Percentiles rank a stretch among this genome's conserved stretches.
Evolutionary conservation across 2,797 vertebrate genomes (phyloP).

Genomic region (Erpetoichthys calabaricus): DNA sequence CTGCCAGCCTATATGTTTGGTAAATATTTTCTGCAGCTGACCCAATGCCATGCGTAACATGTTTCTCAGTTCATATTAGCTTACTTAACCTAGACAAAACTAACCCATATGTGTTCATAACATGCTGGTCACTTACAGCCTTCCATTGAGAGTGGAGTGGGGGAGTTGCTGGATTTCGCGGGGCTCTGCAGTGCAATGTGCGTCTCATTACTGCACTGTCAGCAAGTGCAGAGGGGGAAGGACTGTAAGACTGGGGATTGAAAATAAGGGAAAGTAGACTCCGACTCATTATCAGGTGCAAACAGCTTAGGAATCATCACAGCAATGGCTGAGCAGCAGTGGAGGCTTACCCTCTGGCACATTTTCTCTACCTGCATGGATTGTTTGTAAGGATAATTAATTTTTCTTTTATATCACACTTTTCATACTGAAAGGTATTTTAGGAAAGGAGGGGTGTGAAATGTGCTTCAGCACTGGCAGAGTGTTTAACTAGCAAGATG

Average conservation of each 20-base stretch:
- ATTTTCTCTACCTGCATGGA: too few relatives aligned
- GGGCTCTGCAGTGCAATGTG: conserved; percentile 19
- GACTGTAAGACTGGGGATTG: neutral
- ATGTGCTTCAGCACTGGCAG: too few relatives aligned
- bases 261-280: neutral
- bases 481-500: too few relatives aligned
- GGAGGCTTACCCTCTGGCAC: too few relatives aligned
- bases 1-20: conserved; percentile 8
- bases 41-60: conserved; percentile 10
- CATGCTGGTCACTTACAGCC: conserved; percentile 12
- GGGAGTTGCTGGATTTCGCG: conserved; percentile 29
- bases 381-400: too few relatives aligned
- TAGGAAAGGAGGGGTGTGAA: too few relatives aligned
- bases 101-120: conserved; percentile 12
- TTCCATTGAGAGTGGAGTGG: conserved; percentile 19
- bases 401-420: too few relatives aligned
- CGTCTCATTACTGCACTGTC: conserved; percentile 19
- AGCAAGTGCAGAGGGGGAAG: neutral
- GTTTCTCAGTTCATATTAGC: conserved; percentile 11
- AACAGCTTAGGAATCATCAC: neutral
- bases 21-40: conserved; percentile 19
- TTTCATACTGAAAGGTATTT: too few relatives aligned
- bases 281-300: neutral
- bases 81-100: conserved; percentile 14
- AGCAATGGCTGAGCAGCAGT: too few relatives aligned